Percentiles rank a stretch among this genome's conserved stretches.
Evolutionary conservation across 2,797 vertebrate genomes (phyloP).

Genomic region (Characodon lateralis): DNA sequence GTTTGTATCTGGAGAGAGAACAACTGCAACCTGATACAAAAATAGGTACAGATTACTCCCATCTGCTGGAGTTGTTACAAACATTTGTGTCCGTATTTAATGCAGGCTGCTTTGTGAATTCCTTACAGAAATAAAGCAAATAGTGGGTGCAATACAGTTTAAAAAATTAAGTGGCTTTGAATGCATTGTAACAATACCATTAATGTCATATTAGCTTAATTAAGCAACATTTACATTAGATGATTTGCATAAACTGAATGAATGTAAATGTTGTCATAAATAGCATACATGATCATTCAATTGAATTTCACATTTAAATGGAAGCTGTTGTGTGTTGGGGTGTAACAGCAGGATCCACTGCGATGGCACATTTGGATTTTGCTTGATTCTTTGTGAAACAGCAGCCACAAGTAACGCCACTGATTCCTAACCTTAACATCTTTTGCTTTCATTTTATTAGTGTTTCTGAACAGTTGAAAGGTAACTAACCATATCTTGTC

Average conservation of each 20-base stretch:
- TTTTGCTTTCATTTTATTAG: constrained; percentile 24
- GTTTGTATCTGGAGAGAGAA: not conserved
- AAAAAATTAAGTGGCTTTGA: not conserved
- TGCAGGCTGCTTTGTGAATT: not conserved
- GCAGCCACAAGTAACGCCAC: not conserved
- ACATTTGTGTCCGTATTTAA: not conserved
- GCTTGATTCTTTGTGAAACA: not conserved
- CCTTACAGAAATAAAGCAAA: not conserved
- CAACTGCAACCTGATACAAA: not conserved
- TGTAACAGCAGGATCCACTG: not conserved
- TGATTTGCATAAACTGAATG: not conserved
- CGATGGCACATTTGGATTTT: not conserved
- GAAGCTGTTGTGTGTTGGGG: not conserved
- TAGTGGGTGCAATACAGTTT: not conserved
- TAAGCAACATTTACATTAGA: not conserved
- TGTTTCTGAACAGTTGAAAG: constrained; percentile 40
- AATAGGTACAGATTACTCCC: not conserved
- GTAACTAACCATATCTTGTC: constrained; percentile 70
- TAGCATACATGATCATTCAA: not conserved
- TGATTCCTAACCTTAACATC: constrained; percentile 20
- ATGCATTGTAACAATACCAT: not conserved
- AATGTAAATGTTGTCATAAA: not conserved
- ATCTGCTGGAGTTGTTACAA: not conserved
- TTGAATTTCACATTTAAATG: not conserved
- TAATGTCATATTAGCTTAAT: not conserved